Evolutionary conservation across 2,113 vertebrate genomes (phyloP).

Genomic region (Dicentrarchus labrax): DNA sequence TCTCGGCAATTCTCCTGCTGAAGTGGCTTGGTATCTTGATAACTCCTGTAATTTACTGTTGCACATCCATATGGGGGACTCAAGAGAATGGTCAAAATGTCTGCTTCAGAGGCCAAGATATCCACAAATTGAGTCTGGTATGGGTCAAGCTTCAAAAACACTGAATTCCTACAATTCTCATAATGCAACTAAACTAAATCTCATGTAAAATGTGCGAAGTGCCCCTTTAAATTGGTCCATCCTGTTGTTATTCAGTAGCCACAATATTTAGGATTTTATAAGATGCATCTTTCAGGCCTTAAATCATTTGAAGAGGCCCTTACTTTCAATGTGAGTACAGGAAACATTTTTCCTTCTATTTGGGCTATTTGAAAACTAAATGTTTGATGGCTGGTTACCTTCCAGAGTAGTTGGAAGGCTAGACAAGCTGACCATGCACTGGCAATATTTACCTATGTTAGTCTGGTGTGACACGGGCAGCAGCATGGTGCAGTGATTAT

Average conservation of each 20-base stretch:
- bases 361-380: conserved; percentile 51
- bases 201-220: too few relatives aligned
- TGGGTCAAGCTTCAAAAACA: too few relatives aligned
- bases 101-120: too few relatives aligned
- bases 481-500: conserved; percentile 31
- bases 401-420: conserved; percentile 49
- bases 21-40: too few relatives aligned
- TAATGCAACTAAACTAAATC: neutral
- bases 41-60: too few relatives aligned
- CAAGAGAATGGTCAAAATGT: too few relatives aligned
- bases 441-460: conserved; percentile 43
- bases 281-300: neutral
- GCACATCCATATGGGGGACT: too few relatives aligned
- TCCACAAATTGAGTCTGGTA: too few relatives aligned
- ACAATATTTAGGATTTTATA: neutral
- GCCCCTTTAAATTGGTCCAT: too few relatives aligned
- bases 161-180: neutral
- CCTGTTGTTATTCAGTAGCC: neutral
- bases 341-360: conserved; percentile 5
- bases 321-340: neutral
- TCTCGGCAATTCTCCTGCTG: too few relatives aligned
- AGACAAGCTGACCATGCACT: conserved; percentile 22
- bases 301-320: conserved; percentile 1
- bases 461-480: conserved; percentile 31
- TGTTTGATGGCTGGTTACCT: conserved; percentile 60